Evolutionary conservation across 2,888 invertebrate species (phyloP), one percentile per base, ranked within the genome.

Genomic region (Caenorhabditis sp.): DNA sequence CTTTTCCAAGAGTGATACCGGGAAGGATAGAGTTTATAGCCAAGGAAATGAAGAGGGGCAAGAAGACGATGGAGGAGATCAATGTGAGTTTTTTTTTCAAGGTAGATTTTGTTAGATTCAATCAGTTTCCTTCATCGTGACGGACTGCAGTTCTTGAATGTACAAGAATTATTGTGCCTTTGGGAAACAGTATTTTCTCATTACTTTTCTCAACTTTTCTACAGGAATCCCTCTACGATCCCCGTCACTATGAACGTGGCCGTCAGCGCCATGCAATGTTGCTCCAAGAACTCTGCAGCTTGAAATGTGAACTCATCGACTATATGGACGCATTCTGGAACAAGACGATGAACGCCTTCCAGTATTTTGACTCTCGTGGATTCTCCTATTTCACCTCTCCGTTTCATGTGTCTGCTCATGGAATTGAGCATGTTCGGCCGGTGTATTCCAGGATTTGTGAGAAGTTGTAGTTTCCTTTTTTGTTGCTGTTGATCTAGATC

Each of bases 301-400:
- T 49, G 10, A 64, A 64, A 64, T 64, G 64, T 12, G 64, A 64
- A 49, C 47, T 64, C 19, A 64, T 64, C 28, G 64, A 64, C 26
- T 64, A 64, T 14, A 26, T 64, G 31, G 47, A 47, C 8, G 64
- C 47, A 26, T 64, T 64, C 12, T 64, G 64, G 64, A 64, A 64
- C 47, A 64, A 64, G 8, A 64, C 47, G 3, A 64, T 64, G 64
- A 47, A 64, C 19, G 64, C 64, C 19, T 64, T 64, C 19, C 47
- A 64, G 31, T 64, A 64, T 64, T 64, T 64, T 31, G 64, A 64
- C 47, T 5, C 47, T 3, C 28, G n/a, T 2, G 64, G 64, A 47
- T 64, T 64, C 19, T 22, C 22, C 10, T 47, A 47, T 64, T 64
- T 64, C 31, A 64, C 64, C 8, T 28, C 64, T 2, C 24, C 24